A percentile compares a stretch with the other conserved stretches of the same genome.
These are phyloP conservation scores for Rhagium mordax DNA, from an alignment of 2,888 invertebrate genomes.

Conservation along the genomic window DNA sequence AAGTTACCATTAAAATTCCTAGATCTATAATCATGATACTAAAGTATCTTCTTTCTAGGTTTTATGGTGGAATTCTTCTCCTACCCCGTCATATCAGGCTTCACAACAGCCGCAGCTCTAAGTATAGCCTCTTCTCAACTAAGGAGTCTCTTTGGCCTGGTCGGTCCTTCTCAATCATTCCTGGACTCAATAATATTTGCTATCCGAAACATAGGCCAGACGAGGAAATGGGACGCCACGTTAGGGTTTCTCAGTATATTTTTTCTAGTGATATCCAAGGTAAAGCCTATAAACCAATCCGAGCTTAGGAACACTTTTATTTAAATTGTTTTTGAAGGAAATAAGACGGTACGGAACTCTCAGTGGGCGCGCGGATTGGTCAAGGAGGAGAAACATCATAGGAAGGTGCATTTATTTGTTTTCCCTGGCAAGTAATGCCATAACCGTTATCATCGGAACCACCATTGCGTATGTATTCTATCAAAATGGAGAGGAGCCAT, in stretches of 20 bases:
- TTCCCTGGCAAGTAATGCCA: slow-evolving; percentile 83
- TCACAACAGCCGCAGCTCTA: slow-evolving; percentile 88
- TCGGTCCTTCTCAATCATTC: slow-evolving; percentile 78
- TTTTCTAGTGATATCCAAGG: slow-evolving; percentile 77
- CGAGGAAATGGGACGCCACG: slow-evolving; percentile 77
- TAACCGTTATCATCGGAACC: slow-evolving; percentile 82
- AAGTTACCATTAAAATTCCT: too few relatives aligned
- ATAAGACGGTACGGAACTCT: slow-evolving; percentile 74
- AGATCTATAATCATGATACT: too few relatives aligned
- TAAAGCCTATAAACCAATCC: too few relatives aligned
- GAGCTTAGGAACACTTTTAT: too few relatives aligned
- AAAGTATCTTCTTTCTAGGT: slow-evolving; percentile 74
- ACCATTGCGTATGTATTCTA: slow-evolving; percentile 76
- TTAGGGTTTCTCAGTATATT: slow-evolving; percentile 78
- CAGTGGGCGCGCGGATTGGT: slow-evolving; percentile 67
- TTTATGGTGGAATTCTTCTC: slow-evolving; percentile 90
- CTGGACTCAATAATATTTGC: slow-evolving; percentile 76
- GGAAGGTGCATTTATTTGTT: slow-evolving; percentile 76
- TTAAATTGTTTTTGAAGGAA: too few relatives aligned
- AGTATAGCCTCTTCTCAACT: slow-evolving; percentile 88
- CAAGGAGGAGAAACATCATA: slow-evolving; percentile 62
- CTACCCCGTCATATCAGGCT: slow-evolving; percentile 87
- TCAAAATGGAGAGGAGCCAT: slow-evolving; percentile 73
- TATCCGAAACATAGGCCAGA: slow-evolving; percentile 75
- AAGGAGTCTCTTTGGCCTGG: slow-evolving; percentile 80